Percentiles rank a stretch among this genome's conserved stretches.
Evolutionary conservation across 2,888 invertebrate species (phyloP).

Genomic region (Thereva unica): DNA sequence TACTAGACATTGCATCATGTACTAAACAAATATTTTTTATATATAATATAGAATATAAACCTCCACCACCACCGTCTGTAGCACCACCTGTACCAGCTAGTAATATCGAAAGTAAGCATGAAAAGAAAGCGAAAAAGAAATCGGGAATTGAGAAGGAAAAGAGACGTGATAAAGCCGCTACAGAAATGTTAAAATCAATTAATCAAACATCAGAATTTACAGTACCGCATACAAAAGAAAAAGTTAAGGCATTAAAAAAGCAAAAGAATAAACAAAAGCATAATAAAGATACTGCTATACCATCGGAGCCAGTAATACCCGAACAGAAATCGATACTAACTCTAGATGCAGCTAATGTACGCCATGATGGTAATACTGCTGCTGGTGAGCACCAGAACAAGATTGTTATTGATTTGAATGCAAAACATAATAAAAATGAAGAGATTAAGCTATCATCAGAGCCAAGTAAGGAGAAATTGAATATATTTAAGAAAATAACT

Average conservation of each 20-base stretch:
- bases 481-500: conserved; percentile 86
- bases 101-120: conserved; percentile 28
- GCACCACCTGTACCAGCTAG: conserved; percentile 12
- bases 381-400: no score
- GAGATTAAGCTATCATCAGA: conserved; percentile 70
- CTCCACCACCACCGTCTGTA: conserved; percentile 58
- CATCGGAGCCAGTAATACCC: no score
- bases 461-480: conserved; percentile 82
- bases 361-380: no score
- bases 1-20: no score
- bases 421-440: conserved; percentile 22
- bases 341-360: no score
- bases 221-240: not conserved
- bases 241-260: conserved; percentile 8
- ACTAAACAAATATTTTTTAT: not conserved
- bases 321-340: no score
- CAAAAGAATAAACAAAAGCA: conserved; percentile 27
- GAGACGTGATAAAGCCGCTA: conserved; percentile 10
- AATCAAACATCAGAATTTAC: no score
- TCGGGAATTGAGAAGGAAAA: conserved; percentile 8
- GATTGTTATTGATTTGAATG: conserved; percentile 8
- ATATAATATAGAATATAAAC: conserved; percentile 46
- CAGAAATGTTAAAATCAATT: no score
- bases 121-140: conserved; percentile 31
- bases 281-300: no score